phyloP scores from a whole-genome alignment of 1,140 invertebrate genomes.

The Brachionus plicatilis region DNA sequence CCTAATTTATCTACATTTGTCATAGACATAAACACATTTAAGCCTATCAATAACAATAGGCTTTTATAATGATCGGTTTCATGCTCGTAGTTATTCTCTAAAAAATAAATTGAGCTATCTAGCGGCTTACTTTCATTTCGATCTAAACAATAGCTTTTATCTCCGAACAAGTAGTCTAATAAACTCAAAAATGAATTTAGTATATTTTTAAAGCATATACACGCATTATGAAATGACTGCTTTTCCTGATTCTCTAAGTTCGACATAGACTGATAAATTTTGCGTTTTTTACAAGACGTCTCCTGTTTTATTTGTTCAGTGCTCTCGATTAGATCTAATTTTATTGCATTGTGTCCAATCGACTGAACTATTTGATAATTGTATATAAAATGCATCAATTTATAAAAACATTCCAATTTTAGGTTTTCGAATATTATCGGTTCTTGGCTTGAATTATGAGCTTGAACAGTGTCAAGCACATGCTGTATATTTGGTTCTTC shows the following conservation, averaged over 20 bases:
- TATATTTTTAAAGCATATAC: slow-evolving; percentile 25
- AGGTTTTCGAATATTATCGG: neutral
- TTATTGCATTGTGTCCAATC: neutral
- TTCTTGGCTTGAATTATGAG: neutral
- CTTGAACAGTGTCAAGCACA: neutral
- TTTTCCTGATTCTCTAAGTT: neutral
- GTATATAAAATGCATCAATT: neutral
- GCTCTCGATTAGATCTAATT: neutral
- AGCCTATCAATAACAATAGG: neutral
- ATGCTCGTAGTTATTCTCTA: neutral
- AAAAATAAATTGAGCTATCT: neutral
- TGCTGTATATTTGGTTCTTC: neutral
- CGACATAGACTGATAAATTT: neutral
- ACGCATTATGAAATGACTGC: neutral
- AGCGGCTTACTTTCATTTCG: neutral
- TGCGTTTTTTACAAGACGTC: neutral
- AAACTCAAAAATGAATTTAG: neutral
- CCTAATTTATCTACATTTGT: neutral
- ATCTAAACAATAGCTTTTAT: neutral
- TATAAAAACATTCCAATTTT: neutral
- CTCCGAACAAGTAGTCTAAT: neutral
- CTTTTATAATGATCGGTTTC: neutral
- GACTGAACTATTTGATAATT: slow-evolving; percentile 18
- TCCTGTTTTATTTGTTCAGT: neutral
- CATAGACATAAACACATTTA: neutral